Base-by-base conservation (phyloP, 1,140 invertebrate genomes). In the Drosophila varians region DNA sequence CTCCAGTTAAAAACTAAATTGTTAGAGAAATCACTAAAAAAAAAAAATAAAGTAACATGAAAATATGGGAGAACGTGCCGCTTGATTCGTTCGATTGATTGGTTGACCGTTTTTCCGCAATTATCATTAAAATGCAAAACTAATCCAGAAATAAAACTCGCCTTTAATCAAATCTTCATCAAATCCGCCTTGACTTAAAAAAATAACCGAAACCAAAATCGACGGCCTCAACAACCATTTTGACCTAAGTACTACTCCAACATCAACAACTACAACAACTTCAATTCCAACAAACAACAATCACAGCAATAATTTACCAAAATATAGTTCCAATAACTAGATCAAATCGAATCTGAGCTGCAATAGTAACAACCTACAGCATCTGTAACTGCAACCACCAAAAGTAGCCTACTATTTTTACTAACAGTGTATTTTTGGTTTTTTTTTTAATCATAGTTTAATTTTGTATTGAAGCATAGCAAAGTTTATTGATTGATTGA, bases 51-150 rank as follows among this genome's bases (percentile, higher is more conserved):
- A n/a, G n/a, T n/a, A 76, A 26, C 11, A 57, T 60, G 48, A 62
- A 66, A 77, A 60, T n/a, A n/a, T n/a, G 65, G 57, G 54, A 79
- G 71, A 75, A 83, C 79, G 75, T 86, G 79, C 76, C 71, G 82
- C 80, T 83, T 82, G 66, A 80, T 80, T 80, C 60, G 71, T 74
- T 79, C 72, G 62, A 70, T 79, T 71, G 68, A 82, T 80, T 82
- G 78, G 77, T 70, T 77, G 71, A 79, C 60, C 66, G 56, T 58
- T 73, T 12, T 72, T 69, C 68, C 49, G 64, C 68, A 58, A 71
- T 58, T 68, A 72, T 70, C 68, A 72, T 71, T 18, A 61, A 66
- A 69, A 38, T 48, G 18, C n/a, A 56, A 55, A 52, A 61, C 21
- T 26, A 68, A 58, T 26, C 58, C 54, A 45, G 34, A 46, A 48